Base-by-base conservation (phyloP, 2,113 vertebrate species). In the Montifringilla adamsi region DNA sequence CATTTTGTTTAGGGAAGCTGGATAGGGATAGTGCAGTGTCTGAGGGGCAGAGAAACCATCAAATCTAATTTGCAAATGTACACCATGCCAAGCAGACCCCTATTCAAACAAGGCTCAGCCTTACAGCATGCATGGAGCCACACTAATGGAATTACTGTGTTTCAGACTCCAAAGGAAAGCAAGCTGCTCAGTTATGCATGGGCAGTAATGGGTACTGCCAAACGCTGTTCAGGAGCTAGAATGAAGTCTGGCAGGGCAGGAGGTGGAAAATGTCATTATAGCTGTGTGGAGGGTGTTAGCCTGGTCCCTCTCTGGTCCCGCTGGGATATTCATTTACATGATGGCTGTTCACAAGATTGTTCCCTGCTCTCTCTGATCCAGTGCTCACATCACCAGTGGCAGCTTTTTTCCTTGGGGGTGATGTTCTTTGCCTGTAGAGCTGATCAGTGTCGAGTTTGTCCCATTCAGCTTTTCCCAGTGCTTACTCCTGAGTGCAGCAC, bases 71-170 rank as follows among this genome's bases (percentile, higher is more conserved):
- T 76, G n/a, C 20, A 56, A 30, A 62, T 79, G 79, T 8, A 23
- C 0, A 4, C 44, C 5, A 5, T 0, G 1, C 14, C 49, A 46
- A 20, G 35, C 49, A 79, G 75, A 7, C n/a, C 18, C 6, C 37
- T 31, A 1, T 78, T 68, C 33, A 15, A 27, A 7, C 24, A 24
- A 79, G 30, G 41, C 49, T 79, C 4, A 0, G 77, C 21, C 18
- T 68, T 31, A 4, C 15, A 14, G 50, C 6, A 27, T 11, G 14
- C 17, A 7, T 26, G 76, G 35, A 50, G 73, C 53, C 53, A 19
- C 1, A 0, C 7, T 16, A 3, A 26, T 70, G 56, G 72, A 33
- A 43, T 69, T 64, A 8, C 41, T 72, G 63, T 27, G 31, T 35
- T 69, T 67, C 47, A 62, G 17, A 86, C 72, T n/a, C 56, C 47